Base-by-base conservation (phyloP, 2,113 vertebrate genomes). In the Procavia capensis region DNA sequence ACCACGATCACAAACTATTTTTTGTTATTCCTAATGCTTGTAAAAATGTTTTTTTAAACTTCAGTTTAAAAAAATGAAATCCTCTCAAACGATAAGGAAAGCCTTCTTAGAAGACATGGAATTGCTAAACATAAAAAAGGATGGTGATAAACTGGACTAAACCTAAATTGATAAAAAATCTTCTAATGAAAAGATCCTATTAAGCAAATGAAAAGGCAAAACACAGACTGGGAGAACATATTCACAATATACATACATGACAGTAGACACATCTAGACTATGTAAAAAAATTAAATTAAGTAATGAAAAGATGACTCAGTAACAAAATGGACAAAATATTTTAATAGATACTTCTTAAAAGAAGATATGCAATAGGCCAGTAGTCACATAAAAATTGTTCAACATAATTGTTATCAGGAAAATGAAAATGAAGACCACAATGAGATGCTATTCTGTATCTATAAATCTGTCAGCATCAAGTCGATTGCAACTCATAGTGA, bases 91-190 rank as follows among this genome's bases (percentile, higher is more conserved):
- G 24, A 19, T 57, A 90, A 82, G 22, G 54, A 50, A 90, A 78
- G 8, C 45, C 83, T 75, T 74, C 81, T 36, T 95, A 39, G 31
- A 68, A 94, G 94, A 83, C 16, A 66, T 41, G 39, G 88, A 88
- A 92, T 45, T 43, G 6, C 25, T 47, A 63, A n/a, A 75, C 3
- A 27, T 47, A 75, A 61, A 82, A 68, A 25, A 85, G 82, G 81
- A 19, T 11, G 41, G 1, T 47, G 27, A 78, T 72, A 80, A 88
- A 72, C 0, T 84, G n/a, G 36, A 63, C 36, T 96, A 54, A 39
- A 45, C n/a, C 17, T 74, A 91, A 96, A 47, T 64, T 88, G 86
- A 96, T 43, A 50, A 85, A n/a, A 74, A 91, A 91, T 7, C 13
- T 82, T 95, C 27, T 85, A 59, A 68, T 59, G 79, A 61, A 84